phyloP scores from a whole-genome alignment of 2,113 vertebrate species.

The Nycticryphes semicollaris region DNA sequence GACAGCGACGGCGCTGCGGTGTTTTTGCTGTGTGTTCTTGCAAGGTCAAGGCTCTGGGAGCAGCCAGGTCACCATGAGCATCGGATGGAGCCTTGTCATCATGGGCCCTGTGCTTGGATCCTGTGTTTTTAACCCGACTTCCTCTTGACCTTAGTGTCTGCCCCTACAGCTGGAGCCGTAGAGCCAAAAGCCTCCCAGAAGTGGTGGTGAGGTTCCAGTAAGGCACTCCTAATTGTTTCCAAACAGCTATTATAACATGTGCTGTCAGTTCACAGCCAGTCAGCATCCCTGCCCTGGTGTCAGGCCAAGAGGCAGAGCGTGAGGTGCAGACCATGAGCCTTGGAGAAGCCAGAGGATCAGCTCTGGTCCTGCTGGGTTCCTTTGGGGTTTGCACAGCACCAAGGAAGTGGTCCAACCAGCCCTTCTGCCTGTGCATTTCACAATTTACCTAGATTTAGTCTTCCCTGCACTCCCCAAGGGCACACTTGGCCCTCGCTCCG shows the following conservation, averaged over 20 bases:
- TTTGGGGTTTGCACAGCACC: background rate
- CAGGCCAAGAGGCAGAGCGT: background rate
- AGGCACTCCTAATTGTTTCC: background rate
- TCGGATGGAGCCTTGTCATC: background rate
- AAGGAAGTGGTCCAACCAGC: background rate
- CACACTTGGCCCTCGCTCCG: fast-evolving
- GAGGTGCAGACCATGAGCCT: background rate
- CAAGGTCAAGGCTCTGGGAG: background rate
- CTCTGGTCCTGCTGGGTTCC: background rate
- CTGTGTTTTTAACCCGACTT: constrained; percentile 29
- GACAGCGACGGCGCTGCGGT: fast-evolving
- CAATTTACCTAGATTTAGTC: background rate
- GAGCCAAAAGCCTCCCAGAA: background rate
- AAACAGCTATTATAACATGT: background rate
- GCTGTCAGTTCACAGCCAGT: background rate
- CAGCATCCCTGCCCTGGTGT: background rate
- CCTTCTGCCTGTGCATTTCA: background rate
- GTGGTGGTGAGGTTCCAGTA: background rate
- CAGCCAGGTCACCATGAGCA: background rate
- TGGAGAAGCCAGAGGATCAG: background rate
- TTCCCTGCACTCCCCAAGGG: background rate
- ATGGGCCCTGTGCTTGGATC: background rate
- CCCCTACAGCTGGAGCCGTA: background rate
- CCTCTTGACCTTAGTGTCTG: background rate
- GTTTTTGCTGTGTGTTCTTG: background rate